phyloP scores from a whole-genome alignment of 2,888 invertebrate genomes.

The Watsonalla cultraria region DNA sequence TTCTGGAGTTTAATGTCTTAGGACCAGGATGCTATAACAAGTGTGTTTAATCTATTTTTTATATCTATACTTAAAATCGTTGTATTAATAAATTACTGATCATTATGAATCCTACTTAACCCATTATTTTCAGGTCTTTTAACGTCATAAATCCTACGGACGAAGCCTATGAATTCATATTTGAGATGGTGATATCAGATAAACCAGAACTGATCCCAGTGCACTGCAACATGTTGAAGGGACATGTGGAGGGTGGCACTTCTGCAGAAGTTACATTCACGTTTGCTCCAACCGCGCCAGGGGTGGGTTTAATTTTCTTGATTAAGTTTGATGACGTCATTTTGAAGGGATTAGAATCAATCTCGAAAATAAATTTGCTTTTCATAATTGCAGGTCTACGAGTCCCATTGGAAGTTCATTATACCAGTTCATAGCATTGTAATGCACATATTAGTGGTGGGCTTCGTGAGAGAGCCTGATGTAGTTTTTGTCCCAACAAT shows the following conservation, averaged over 20 bases:
- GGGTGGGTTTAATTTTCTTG: conserved; percentile 39
- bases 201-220: conserved; percentile 72
- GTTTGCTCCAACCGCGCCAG: conserved; percentile 80
- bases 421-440: conserved; percentile 78
- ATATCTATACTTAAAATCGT: no score
- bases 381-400: conserved; percentile 57
- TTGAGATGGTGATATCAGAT: conserved; percentile 70
- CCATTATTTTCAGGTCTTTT: conserved; percentile 75
- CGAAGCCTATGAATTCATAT: conserved; percentile 78
- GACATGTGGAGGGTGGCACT: conserved; percentile 79
- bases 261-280: conserved; percentile 80
- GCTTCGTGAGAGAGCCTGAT: conserved; percentile 80
- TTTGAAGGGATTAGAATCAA: no score
- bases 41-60: conserved; percentile 32
- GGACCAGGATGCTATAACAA: conserved; percentile 80
- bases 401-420: conserved; percentile 82
- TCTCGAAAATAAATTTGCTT: no score
- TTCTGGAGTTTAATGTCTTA: conserved; percentile 82
- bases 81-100: no score
- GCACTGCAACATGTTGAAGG: conserved; percentile 78
- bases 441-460: conserved; percentile 80
- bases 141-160: conserved; percentile 83
- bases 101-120: no score
- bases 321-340: no score
- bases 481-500: conserved; percentile 79